phyloP scores from a whole-genome alignment of 2,888 invertebrate species.

The Abrostola triplasia region DNA sequence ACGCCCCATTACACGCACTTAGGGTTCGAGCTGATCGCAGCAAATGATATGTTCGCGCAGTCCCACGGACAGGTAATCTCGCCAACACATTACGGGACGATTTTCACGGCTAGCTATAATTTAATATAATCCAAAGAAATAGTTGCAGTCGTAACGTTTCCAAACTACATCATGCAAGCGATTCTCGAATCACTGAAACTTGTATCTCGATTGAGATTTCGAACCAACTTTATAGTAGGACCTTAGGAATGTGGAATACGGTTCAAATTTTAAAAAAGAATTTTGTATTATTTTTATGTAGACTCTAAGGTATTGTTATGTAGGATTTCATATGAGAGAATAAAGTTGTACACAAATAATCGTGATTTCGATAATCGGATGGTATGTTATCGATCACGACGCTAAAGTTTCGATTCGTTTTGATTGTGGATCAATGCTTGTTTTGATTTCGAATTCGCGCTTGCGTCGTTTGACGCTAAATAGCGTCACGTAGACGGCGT shows the following conservation, averaged over 20 bases:
- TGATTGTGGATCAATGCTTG: constrained; percentile 85
- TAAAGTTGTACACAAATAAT: constrained; percentile 74
- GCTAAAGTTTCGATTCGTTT: constrained; percentile 84
- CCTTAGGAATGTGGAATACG: constrained; percentile 60
- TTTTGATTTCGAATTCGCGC: constrained; percentile 89
- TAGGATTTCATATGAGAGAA: constrained; percentile 48
- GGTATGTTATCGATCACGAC: constrained; percentile 86
- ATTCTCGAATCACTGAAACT: constrained; percentile 57
- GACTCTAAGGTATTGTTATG: constrained; percentile 52
- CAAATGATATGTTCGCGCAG: constrained; percentile 83
- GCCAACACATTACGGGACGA: constrained; percentile 86
- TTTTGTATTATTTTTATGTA: constrained; percentile 37
- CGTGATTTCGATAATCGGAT: constrained; percentile 86
- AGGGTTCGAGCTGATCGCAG: constrained; percentile 72
- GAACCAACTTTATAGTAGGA: constrained; percentile 30
- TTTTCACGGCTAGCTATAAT: constrained; percentile 88
- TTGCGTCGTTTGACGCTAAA: constrained; percentile 86
- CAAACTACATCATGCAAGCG: constrained; percentile 54
- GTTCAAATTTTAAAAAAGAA: constrained; percentile 64
- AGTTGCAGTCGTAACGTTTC: constrained; percentile 77
- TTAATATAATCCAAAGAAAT: constrained; percentile 89
- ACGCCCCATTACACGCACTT: constrained; percentile 81
- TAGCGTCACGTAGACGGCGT: constrained; percentile 84
- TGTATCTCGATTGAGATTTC: constrained; percentile 45
- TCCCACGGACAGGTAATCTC: constrained; percentile 84